Evolutionary conservation across 2,888 invertebrate genomes (phyloP).

Genomic region (Melanophora roralis): DNA sequence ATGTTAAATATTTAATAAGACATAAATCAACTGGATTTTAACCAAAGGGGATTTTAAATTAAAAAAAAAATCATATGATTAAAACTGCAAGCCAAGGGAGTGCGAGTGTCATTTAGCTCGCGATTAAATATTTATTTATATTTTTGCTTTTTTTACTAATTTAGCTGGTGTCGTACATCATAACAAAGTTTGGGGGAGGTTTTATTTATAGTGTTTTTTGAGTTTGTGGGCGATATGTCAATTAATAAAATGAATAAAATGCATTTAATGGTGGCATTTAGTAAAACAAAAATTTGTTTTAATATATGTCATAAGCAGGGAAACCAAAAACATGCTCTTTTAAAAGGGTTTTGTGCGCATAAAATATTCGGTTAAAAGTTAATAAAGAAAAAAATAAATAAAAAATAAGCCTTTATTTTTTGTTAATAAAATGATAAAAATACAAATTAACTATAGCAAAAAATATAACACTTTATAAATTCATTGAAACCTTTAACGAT

Average conservation of each 20-base stretch:
- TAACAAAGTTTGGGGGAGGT: not conserved
- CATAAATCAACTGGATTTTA: constrained; percentile 55
- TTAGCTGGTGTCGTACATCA: not conserved
- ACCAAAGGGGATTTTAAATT: constrained; percentile 23
- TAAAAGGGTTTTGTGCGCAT: no score
- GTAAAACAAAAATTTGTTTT: not conserved
- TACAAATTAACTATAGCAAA: no score
- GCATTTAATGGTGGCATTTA: not conserved
- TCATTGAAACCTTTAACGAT: no score
- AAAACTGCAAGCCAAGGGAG: not conserved
- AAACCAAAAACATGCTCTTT: no score
- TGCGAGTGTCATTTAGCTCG: not conserved
- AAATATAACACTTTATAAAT: no score
- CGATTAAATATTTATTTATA: not conserved
- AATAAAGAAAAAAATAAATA: no score
- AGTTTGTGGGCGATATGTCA: constrained; percentile 42
- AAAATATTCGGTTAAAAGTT: no score
- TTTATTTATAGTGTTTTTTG: constrained; percentile 6
- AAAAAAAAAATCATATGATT: constrained; percentile 3
- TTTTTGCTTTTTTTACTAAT: not conserved
- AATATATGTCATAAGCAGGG: not conserved
- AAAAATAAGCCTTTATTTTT: no score
- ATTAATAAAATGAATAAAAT: not conserved
- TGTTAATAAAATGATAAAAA: no score
- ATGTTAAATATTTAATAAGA: constrained; percentile 59